Percentiles rank a stretch among this genome's conserved stretches.
Conservation (phyloP, 2,888 invertebrate genomes). For the Hirudinaria manillensis region DNA sequence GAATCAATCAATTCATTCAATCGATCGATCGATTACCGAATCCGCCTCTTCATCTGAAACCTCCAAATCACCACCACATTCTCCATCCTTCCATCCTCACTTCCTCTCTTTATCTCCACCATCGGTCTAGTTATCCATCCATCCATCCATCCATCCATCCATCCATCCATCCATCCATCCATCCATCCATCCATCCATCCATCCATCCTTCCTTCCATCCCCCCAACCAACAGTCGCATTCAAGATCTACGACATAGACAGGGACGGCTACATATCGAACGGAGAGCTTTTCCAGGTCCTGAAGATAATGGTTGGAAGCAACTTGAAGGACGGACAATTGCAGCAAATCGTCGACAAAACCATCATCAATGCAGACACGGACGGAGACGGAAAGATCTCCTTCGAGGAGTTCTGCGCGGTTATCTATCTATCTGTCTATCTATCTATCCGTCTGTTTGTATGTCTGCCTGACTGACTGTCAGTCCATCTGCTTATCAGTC, state of each 20-base stretch:
- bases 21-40: too few species aligned
- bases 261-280: slow-evolving; percentile 98
- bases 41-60: too few species aligned
- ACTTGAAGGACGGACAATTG: slow-evolving; percentile 96
- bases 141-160: too few species aligned
- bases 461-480: neutral
- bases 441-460: neutral
- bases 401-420: slow-evolving; percentile 99
- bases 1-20: too few species aligned
- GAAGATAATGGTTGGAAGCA: slow-evolving; percentile 99
- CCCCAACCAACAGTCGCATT: slow-evolving; percentile 70
- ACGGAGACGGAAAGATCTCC: slow-evolving; percentile 98
- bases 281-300: slow-evolving; percentile 83
- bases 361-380: slow-evolving; percentile 96
- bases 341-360: slow-evolving; percentile 99
- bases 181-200: neutral
- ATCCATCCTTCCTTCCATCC: neutral
- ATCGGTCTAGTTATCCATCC: too few species aligned
- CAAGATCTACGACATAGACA: slow-evolving; percentile 99
- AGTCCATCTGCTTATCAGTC: neutral
- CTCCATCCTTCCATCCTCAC: too few species aligned
- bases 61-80: too few species aligned
- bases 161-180: neutral
- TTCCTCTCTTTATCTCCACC: too few species aligned
- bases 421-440: neutral